Evolutionary conservation across 30 jellyfish, hydroid and myxozoan species (phyloP).

Genomic region (Sanderia malayensis): DNA sequence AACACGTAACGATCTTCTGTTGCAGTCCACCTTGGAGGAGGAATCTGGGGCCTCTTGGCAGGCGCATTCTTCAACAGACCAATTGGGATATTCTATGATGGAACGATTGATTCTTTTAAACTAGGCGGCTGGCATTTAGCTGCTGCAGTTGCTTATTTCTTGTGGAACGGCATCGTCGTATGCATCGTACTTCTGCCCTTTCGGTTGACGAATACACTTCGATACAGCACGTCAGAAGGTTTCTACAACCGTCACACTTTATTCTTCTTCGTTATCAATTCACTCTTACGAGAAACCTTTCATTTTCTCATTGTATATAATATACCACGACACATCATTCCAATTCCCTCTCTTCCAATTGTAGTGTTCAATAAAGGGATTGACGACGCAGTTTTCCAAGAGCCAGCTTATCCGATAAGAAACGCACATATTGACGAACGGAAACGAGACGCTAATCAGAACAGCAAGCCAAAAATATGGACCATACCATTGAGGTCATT

Average conservation of each 20-base stretch:
- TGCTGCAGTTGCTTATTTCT: slow-evolving; percentile 62
- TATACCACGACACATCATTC: too few relatives aligned
- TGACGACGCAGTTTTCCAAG: slow-evolving; percentile 65
- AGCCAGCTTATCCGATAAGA: slow-evolving; percentile 93
- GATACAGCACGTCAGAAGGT: slow-evolving; percentile 22
- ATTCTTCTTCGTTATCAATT: too few relatives aligned
- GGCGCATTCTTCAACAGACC: slow-evolving; percentile 44
- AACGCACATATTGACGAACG: slow-evolving; percentile 33
- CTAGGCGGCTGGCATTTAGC: slow-evolving; percentile 77
- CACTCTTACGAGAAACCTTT: too few relatives aligned
- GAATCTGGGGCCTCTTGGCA: slow-evolving; percentile 82
- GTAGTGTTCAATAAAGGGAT: slow-evolving; percentile 71
- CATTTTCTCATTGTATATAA: too few relatives aligned
- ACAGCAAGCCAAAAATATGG: background rate
- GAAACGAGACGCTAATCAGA: background rate
- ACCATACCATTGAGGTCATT: too few relatives aligned
- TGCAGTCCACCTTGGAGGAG: slow-evolving; percentile 88
- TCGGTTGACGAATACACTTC: slow-evolving; percentile 28
- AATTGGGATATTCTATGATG: slow-evolving; percentile 58
- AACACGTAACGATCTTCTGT: too few relatives aligned
- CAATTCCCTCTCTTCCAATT: background rate
- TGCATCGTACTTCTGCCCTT: slow-evolving; percentile 47
- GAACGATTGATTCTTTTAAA: slow-evolving; percentile 31
- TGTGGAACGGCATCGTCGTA: slow-evolving; percentile 69
- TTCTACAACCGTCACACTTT: too few relatives aligned